Evolutionary conservation across 2,888 invertebrate species (phyloP).

Genomic region (Poecilus cupreus): DNA sequence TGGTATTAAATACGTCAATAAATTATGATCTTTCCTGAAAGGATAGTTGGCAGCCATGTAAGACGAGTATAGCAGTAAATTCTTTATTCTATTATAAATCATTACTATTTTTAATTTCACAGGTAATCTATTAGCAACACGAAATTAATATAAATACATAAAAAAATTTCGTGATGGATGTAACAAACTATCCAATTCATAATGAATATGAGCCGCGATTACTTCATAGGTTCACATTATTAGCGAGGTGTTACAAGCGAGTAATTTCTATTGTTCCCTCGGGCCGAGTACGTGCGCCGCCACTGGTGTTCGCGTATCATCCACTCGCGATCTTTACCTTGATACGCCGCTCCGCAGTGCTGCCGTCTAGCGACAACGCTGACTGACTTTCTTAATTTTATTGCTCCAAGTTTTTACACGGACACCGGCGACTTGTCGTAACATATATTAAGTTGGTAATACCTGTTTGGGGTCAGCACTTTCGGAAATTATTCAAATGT

Average conservation of each 20-base stretch:
- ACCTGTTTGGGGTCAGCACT: constrained; percentile 49
- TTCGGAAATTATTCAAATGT: constrained; percentile 51
- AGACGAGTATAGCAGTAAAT: no score
- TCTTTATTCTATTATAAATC: no score
- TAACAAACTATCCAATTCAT: neutral
- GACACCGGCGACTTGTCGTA: constrained; percentile 38
- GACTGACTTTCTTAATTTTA: constrained; percentile 59
- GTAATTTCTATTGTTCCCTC: constrained; percentile 13
- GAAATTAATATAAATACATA: no score
- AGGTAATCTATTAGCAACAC: no score
- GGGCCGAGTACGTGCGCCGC: neutral
- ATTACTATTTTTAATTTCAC: no score
- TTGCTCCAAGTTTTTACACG: constrained; percentile 53
- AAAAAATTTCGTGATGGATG: no score
- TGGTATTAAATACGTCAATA: no score
- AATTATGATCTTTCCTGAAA: no score
- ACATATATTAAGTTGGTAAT: constrained; percentile 30
- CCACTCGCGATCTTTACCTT: constrained; percentile 28
- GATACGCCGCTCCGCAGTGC: neutral
- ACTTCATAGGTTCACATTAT: no score
- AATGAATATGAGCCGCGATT: neutral
- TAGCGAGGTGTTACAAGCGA: neutral
- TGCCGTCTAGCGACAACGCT: constrained; percentile 21
- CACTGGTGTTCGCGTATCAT: constrained; percentile 33
- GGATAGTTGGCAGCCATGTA: no score